phyloP scores from a whole-genome alignment of 2,888 invertebrate genomes.

The Coelopa pilipes region DNA sequence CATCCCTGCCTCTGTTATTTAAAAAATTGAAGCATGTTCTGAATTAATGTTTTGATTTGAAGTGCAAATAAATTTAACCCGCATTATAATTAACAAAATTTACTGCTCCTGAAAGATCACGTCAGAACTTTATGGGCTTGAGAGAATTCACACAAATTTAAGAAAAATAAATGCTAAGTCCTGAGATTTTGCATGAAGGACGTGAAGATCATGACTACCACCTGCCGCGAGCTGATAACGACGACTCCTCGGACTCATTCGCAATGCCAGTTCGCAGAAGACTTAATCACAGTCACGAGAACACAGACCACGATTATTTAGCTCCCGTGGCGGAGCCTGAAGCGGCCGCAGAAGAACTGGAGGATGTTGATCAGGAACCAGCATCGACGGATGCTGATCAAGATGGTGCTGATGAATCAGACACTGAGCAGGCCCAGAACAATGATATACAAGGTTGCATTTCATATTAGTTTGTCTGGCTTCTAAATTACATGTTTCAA shows the following conservation, averaged over 20 bases:
- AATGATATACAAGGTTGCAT: neutral
- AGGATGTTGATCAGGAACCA: constrained; percentile 3
- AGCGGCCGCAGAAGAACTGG: neutral
- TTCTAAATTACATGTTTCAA: neutral
- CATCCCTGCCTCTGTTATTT: neutral
- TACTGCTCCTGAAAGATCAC: neutral
- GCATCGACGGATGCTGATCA: constrained; percentile 27
- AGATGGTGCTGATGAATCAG: neutral
- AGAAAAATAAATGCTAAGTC: constrained; percentile 38
- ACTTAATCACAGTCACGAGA: constrained; percentile 19
- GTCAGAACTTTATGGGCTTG: neutral
- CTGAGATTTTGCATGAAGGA: constrained; percentile 21
- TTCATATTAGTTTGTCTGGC: neutral
- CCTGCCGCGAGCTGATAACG: constrained; percentile 14
- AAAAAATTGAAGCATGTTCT: neutral
- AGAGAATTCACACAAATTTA: neutral
- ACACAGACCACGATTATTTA: constrained; percentile 43
- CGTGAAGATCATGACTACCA: constrained; percentile 32
- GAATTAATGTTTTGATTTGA: neutral
- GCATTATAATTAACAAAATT: neutral
- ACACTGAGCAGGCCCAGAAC: constrained; percentile 5
- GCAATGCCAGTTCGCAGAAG: constrained; percentile 10
- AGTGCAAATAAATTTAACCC: neutral
- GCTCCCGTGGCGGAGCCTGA: constrained; percentile 21
- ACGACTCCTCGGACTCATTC: constrained; percentile 10